phyloP scores from a whole-genome alignment of 2,888 invertebrate genomes.

The Plutella xylostella region DNA sequence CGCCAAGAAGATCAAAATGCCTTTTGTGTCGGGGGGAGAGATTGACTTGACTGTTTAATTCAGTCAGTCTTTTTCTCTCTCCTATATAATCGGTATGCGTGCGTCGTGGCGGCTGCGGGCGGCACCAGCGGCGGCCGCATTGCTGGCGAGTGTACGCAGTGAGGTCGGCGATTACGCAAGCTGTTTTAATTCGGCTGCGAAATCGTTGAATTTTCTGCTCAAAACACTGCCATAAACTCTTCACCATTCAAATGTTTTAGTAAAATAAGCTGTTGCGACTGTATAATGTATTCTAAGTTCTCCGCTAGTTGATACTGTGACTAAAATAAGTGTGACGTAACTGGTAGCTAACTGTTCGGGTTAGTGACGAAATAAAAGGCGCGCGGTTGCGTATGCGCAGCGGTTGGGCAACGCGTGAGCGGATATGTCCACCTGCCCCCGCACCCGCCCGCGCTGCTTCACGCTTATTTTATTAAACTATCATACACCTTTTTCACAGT shows the following conservation, averaged over 20 bases:
- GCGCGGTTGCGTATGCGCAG: constrained; percentile 31
- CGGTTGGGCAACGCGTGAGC: constrained; percentile 50
- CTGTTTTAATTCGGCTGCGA: constrained; percentile 59
- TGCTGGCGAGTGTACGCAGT: constrained; percentile 49
- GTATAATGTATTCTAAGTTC: constrained; percentile 1
- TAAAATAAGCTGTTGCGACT: constrained; percentile 18
- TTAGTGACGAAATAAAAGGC: constrained; percentile 52
- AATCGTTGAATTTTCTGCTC: constrained; percentile 64
- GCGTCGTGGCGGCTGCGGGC: constrained; percentile 18
- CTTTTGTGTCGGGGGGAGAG: constrained; percentile 74
- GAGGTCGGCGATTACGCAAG: constrained; percentile 64
- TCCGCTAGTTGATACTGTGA: constrained; percentile 12
- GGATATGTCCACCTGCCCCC: no score
- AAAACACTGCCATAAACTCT: constrained; percentile 27
- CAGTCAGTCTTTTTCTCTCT: constrained; percentile 86
- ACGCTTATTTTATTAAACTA: no score
- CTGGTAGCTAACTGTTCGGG: constrained; percentile 35
- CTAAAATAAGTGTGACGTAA: constrained; percentile 32
- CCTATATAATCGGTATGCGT: constrained; percentile 73
- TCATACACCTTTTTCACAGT: no score
- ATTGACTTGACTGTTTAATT: constrained; percentile 72
- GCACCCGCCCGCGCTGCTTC: no score
- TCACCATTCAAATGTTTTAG: neutral
- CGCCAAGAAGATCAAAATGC: constrained; percentile 34
- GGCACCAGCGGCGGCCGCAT: constrained; percentile 12